These are phyloP conservation scores for Prorops nasuta DNA, from an alignment of 1,140 invertebrate genomes.

Conservation along the genomic window DNA sequence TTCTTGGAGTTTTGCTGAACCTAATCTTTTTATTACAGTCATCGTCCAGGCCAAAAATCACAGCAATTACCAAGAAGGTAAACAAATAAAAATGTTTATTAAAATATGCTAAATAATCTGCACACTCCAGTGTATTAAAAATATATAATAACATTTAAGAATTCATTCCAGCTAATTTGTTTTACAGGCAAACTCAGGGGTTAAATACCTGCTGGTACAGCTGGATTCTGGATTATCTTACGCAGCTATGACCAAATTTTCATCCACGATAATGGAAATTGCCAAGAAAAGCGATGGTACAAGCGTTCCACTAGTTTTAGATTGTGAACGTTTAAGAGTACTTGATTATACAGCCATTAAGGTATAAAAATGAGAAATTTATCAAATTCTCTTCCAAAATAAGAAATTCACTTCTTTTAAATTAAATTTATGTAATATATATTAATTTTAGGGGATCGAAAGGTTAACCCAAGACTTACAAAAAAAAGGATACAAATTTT, in stretches of 20 bases:
- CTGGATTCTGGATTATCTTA: slow-evolving; percentile 66
- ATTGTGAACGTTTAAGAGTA: slow-evolving; percentile 61
- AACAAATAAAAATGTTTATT: slow-evolving; percentile 15
- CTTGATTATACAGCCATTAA: slow-evolving; percentile 66
- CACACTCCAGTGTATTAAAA: background rate
- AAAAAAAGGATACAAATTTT: no score
- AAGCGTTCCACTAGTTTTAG: slow-evolving; percentile 58
- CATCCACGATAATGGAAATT: slow-evolving; percentile 53
- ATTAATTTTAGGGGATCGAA: no score
- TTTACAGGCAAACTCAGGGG: slow-evolving; percentile 36
- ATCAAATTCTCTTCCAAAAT: no score
- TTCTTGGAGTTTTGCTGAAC: slow-evolving; percentile 64
- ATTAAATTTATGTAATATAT: no score
- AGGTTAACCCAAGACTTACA: no score
- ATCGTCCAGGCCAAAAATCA: slow-evolving; percentile 50
- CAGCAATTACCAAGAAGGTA: slow-evolving; percentile 48
- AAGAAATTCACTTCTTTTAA: no score
- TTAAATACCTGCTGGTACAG: slow-evolving; percentile 59
- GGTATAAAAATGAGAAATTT: no score
- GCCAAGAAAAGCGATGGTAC: slow-evolving; percentile 40
- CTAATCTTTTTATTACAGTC: slow-evolving; percentile 63
- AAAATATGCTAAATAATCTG: background rate
- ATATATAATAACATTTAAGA: slow-evolving; percentile 4
- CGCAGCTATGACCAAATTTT: slow-evolving; percentile 63
- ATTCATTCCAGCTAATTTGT: background rate